These are phyloP conservation scores for Orussus abietinus DNA, from an alignment of 1,140 invertebrate genomes.

Conservation along the genomic window DNA sequence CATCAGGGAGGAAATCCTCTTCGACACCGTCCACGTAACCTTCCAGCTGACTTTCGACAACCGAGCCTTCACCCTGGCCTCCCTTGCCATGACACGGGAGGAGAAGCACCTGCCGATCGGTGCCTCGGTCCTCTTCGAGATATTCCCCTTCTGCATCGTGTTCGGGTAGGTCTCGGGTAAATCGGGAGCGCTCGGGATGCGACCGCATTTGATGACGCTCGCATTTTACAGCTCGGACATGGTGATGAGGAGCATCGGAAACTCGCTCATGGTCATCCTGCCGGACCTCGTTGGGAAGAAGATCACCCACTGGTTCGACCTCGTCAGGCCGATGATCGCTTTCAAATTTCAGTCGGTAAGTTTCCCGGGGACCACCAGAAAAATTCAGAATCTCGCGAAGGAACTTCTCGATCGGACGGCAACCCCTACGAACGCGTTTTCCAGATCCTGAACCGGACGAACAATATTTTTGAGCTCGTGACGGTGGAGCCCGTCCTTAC, in stretches of 20 bases:
- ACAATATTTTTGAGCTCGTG: slow-evolving; percentile 94
- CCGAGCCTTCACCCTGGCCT: slow-evolving; percentile 76
- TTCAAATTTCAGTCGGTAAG: slow-evolving; percentile 93
- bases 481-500: slow-evolving; percentile 78
- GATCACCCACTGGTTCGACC: slow-evolving; percentile 86
- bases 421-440: slow-evolving; percentile 17
- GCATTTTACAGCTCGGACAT: slow-evolving; percentile 73
- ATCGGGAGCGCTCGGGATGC: no score
- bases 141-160: slow-evolving; percentile 96
- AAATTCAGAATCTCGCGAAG: no score
- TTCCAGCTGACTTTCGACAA: slow-evolving; percentile 95
- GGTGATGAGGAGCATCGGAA: slow-evolving; percentile 84
- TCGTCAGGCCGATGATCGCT: slow-evolving; percentile 85
- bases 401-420: slow-evolving; percentile 9
- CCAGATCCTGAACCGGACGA: slow-evolving; percentile 89
- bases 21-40: slow-evolving; percentile 89
- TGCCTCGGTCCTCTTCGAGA: slow-evolving; percentile 88
- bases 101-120: slow-evolving; percentile 83
- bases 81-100: slow-evolving; percentile 75
- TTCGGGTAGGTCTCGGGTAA: slow-evolving; percentile 90
- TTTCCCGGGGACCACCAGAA: no score
- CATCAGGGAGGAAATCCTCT: slow-evolving; percentile 76
- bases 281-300: slow-evolving; percentile 82
- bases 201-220: neutral
- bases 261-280: slow-evolving; percentile 86